These are phyloP conservation scores for Dasypus novemcinctus DNA, from an alignment of 2,113 vertebrate genomes.

Conservation along the genomic window DNA sequence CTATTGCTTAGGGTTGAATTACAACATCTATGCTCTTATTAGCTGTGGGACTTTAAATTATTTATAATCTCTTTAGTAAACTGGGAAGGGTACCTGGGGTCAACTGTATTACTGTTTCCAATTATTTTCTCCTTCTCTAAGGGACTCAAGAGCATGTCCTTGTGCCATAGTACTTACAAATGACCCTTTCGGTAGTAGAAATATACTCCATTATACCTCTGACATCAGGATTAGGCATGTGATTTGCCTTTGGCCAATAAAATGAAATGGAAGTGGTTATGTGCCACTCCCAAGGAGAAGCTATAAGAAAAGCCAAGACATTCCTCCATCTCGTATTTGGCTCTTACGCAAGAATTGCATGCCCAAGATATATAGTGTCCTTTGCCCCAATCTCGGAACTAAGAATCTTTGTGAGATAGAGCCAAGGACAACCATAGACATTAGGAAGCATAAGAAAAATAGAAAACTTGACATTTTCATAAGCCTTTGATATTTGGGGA, in stretches of 20 bases:
- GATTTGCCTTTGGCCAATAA: background rate
- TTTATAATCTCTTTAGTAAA: background rate
- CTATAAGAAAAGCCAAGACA: background rate
- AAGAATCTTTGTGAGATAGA: background rate
- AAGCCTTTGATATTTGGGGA: background rate
- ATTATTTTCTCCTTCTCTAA: background rate
- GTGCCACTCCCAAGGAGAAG: background rate
- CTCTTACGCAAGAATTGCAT: background rate
- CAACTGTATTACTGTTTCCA: background rate
- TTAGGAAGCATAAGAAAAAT: background rate
- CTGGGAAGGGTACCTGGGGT: background rate
- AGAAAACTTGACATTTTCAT: background rate
- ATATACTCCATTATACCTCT: rapidly evolving
- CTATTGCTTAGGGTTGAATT: background rate
- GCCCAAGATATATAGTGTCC: background rate
- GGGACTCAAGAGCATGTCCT: rapidly evolving
- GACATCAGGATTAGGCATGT: background rate
- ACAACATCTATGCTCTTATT: background rate
- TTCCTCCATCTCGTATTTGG: background rate
- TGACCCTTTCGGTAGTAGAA: background rate
- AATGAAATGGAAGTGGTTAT: background rate
- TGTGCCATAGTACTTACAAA: background rate
- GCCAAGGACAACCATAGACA: background rate
- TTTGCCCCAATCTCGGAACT: background rate
- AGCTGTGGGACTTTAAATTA: background rate